Conservation (phyloP, 2,888 invertebrate species). For the Balanococcus diminutus region DNA sequence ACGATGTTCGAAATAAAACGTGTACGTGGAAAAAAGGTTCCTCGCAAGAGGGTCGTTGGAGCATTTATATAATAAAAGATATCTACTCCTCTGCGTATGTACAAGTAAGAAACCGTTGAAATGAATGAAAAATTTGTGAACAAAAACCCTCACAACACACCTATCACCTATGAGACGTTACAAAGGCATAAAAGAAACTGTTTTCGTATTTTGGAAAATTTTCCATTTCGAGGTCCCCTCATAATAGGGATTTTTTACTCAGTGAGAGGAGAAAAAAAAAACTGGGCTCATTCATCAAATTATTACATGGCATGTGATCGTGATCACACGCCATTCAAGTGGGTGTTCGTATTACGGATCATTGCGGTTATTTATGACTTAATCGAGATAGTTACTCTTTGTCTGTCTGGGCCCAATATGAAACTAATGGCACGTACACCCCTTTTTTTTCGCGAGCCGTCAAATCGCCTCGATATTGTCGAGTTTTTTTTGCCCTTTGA, state of each 20-base stretch:
- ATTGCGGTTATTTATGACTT: slow-evolving; percentile 37
- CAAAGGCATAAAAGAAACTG: not conserved
- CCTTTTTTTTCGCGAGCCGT: not conserved
- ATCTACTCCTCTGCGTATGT: too few species aligned
- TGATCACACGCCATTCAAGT: slow-evolving; percentile 22
- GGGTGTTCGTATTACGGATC: slow-evolving; percentile 27
- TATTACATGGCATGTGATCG: slow-evolving; percentile 26
- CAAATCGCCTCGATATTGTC: not conserved
- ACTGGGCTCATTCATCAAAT: not conserved
- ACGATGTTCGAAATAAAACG: too few species aligned
- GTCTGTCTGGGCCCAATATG: not conserved
- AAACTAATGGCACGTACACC: slow-evolving; percentile 33
- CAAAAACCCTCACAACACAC: not conserved
- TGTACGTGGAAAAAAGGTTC: not conserved
- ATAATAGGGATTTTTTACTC: not conserved
- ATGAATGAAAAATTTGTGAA: not conserved
- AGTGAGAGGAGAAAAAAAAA: not conserved
- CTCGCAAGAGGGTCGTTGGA: not conserved
- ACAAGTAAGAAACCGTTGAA: not conserved
- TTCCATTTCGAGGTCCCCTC: too few species aligned
- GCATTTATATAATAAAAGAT: slow-evolving; percentile 13
- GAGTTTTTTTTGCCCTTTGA: not conserved
- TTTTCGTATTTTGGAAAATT: not conserved
- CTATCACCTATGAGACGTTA: too few species aligned
- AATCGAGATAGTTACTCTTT: slow-evolving; percentile 31